Base-by-base conservation (phyloP, 2,797 vertebrate species). In the Sebastes aleutianus region DNA sequence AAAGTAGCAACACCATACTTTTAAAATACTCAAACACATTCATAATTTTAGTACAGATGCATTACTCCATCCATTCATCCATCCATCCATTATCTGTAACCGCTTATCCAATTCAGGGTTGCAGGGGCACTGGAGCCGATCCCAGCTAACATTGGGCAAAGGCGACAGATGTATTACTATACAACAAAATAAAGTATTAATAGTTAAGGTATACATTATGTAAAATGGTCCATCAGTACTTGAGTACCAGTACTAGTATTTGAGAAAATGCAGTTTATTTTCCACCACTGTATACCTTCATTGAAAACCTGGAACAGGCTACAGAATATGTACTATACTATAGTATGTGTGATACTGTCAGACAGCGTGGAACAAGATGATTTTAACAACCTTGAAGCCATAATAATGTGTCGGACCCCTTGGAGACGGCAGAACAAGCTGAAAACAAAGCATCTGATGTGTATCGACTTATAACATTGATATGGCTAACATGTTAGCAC, bases 101-200 rank as follows among this genome's bases (percentile, higher is more conserved):
- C 0, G 12, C 36, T 39, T 39, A 39, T 39, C 36, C 36, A 5
- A 5, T 39, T 39, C 4, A 5, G 12, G 36, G 4, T 39, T 2
- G 36, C 36, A 0, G 4, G 4, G 12, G 36, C 2, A 0, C 36
- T 39, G 4, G 36, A 39, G 0, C 2, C 12, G 0, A 39, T 39
- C 36, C 1, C 36, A 39, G 36, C 36, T 39, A 2, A 39, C 4
- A 39, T 43, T 43, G 39, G 39, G 5, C 13, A 0, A 43, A 43
- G 39, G 39, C 39, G 6, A 43, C 39, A 43, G 39, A 43, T 43
- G 14, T 43, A 16, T 16, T 43, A 16, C 39, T 16, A 0, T 39
- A 50, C 47, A 53, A n/a, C 50, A 53, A 20, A 53, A 53, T 47
- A 26, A 57, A 26, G 54, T 57, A 26, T 57, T 57, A 57, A 57